phyloP scores from a whole-genome alignment of 2,113 vertebrate genomes.

The Phylloscopus trochilus region DNA sequence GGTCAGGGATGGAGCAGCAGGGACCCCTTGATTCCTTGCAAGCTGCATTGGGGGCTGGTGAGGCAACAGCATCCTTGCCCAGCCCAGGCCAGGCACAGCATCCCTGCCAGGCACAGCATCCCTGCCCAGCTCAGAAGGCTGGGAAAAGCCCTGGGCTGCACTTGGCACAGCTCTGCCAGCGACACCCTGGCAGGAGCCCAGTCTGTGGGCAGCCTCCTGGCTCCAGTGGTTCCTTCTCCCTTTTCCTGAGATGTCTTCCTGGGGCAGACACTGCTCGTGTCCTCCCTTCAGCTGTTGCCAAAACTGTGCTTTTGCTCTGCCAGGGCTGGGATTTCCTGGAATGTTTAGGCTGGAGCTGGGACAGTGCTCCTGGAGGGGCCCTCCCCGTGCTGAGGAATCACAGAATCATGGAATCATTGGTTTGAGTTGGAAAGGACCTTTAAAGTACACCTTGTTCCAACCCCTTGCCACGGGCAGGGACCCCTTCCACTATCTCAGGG shows the following conservation, averaged over 20 bases:
- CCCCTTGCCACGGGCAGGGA: not conserved
- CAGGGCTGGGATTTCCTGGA: not conserved
- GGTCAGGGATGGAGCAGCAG: not conserved
- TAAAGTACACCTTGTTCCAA: fast-evolving
- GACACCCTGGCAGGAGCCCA: not conserved
- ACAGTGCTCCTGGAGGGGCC: not conserved
- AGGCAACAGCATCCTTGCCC: not conserved
- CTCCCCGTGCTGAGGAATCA: not conserved
- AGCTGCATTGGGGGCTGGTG: fast-evolving
- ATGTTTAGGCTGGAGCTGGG: not conserved
- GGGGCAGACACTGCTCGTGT: not conserved
- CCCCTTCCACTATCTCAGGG: not conserved
- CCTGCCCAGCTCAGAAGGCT: not conserved
- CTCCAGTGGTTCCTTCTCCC: not conserved
- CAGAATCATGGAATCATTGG: not conserved
- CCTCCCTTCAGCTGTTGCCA: not conserved
- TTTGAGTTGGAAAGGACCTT: not conserved
- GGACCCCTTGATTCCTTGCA: not conserved
- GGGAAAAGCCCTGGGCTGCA: not conserved
- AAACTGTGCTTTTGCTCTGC: not conserved
- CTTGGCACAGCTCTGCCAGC: not conserved
- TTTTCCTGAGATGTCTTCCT: not conserved
- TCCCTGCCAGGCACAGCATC: not conserved
- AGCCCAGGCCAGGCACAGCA: not conserved
- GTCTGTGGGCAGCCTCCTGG: not conserved